These are phyloP conservation scores for Euleptes europaea DNA, from an alignment of 2,113 vertebrate genomes.

Conservation along the genomic window DNA sequence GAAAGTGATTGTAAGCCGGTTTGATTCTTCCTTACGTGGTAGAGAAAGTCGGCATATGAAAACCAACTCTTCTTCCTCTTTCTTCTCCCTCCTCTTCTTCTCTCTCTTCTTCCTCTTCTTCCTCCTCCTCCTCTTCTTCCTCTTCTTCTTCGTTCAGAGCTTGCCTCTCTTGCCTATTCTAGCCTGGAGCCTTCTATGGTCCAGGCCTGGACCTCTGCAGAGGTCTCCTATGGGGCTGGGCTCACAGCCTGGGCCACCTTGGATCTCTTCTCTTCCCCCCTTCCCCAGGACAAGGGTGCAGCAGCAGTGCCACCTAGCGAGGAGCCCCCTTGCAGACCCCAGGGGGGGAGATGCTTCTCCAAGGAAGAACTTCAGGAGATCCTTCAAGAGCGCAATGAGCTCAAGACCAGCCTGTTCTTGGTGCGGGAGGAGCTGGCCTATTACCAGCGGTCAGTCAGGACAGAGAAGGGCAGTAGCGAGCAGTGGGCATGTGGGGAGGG, in stretches of 20 bases:
- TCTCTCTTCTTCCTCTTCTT: too few species aligned
- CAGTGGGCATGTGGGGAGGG: too few species aligned
- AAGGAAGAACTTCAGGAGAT: constrained; percentile 91
- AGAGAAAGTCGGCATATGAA: too few species aligned
- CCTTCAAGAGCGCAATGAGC: constrained; percentile 91
- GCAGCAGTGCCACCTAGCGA: fast-evolving
- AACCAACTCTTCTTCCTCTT: too few species aligned
- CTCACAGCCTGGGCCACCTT: neutral
- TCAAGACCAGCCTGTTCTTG: constrained; percentile 94
- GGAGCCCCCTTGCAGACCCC: neutral
- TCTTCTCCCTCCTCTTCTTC: too few species aligned
- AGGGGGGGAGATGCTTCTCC: constrained; percentile 76
- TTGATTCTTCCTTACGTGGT: too few species aligned
- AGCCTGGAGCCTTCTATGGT: neutral
- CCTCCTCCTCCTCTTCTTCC: too few species aligned
- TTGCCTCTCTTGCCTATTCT: neutral
- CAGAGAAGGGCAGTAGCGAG: neutral
- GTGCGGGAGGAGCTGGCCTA: constrained; percentile 93
- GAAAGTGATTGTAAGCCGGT: too few species aligned
- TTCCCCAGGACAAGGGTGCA: neutral
- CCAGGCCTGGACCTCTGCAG: neutral
- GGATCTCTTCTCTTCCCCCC: neutral
- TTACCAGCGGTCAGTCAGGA: constrained; percentile 86
- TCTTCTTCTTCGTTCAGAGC: too few species aligned
- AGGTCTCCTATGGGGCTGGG: neutral